Percentiles rank a stretch among this genome's conserved stretches.
Evolutionary conservation across 2,113 vertebrate genomes (phyloP).

Genomic region (Pterocles gutturalis): DNA sequence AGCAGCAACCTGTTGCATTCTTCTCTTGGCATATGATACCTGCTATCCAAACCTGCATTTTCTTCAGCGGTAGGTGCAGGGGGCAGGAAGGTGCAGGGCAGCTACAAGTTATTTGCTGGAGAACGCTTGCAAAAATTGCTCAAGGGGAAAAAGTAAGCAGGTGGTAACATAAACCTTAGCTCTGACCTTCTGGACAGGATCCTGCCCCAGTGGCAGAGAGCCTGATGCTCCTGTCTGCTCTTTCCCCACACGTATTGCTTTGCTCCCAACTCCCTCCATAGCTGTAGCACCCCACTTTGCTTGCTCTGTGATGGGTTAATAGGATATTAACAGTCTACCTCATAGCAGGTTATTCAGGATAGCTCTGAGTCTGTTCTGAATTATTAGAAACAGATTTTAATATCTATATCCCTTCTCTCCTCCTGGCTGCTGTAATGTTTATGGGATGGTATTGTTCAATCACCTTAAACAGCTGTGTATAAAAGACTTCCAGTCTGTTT

Average conservation of each 20-base stretch:
- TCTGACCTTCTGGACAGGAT: not conserved
- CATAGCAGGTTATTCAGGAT: not conserved
- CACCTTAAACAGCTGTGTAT: not conserved
- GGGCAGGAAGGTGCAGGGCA: not conserved
- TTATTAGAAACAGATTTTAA: not conserved
- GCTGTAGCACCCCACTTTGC: not conserved
- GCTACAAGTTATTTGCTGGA: not conserved
- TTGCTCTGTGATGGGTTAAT: not conserved
- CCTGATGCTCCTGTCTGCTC: not conserved
- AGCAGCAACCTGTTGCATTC: not conserved
- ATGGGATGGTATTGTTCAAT: not conserved
- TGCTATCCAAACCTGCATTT: not conserved
- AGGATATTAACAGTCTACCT: not conserved
- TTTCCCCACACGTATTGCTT: rapidly evolving
- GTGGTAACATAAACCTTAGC: not conserved
- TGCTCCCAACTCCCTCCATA: not conserved
- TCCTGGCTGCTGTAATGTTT: not conserved
- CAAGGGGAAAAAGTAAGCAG: not conserved
- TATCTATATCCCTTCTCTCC: not conserved
- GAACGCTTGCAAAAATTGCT: no score
- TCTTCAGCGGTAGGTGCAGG: not conserved
- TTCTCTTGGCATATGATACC: not conserved
- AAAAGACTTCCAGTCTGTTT: not conserved
- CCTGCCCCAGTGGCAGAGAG: not conserved
- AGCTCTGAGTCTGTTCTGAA: not conserved